Evolutionary conservation across 2,888 invertebrate genomes (phyloP), one percentile per base, ranked within the genome.

Genomic region (Cetonia aurata): DNA sequence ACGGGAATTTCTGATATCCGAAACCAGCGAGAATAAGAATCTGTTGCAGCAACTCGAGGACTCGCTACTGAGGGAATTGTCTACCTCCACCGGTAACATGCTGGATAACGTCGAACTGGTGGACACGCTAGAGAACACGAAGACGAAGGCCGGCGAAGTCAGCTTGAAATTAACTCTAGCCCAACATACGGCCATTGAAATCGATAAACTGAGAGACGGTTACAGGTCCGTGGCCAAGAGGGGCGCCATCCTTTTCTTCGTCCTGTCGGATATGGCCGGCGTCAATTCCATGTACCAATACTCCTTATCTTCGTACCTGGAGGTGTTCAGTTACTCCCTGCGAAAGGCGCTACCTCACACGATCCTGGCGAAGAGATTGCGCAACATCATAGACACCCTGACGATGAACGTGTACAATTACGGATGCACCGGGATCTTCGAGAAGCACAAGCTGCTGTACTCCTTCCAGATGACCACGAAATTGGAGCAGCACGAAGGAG

Each of bases 261-360:
- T 96, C 0, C 85, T 97, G 17, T 91, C 95, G 0, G 96, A 96
- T 80, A 94, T 97, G 95, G 92, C 96, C 0, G 88, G 89, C 0
- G 93, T 97, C 2, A 96, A 95, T 83, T 85, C 89, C 44, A 97
- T 97, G 96, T 97, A 97, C 81, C 96, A 97, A 80, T 96, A 96
- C 83, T 96, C 96, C 0, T 85, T 97, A 69, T 89, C 89, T 1
- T 91, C 95, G 0, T 97, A 96, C 79, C 86, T 96, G 33, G 93
- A 93, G 75, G 94, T 96, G 0, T 97, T 96, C 79, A 87, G 90
- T 0, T 92, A 88, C 80, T 93, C 96, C 0, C 84, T 97, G 65
- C 90, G 91, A 70, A 95, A 93, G 83, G 92, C 96, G 3, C 86
- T 94, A 81, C 94, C 95, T 0, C 94, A 96, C 80, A 90, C 92